Conservation (phyloP, 2,113 vertebrate genomes). For the Isurus oxyrinchus region DNA sequence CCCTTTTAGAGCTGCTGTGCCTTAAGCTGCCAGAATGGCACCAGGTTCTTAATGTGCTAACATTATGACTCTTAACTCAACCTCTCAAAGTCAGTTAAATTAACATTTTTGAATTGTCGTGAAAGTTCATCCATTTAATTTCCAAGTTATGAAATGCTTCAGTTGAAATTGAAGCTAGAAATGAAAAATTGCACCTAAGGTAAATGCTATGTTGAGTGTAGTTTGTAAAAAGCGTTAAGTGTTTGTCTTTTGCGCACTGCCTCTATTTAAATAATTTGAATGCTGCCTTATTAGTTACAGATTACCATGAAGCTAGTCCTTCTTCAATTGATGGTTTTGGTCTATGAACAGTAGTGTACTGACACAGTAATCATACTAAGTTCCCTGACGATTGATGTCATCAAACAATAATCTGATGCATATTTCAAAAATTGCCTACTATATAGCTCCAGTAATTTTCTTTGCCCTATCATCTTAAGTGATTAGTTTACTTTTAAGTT, state of each 20-base stretch:
- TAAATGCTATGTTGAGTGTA: background rate
- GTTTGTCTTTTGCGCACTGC: background rate
- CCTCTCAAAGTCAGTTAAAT: background rate
- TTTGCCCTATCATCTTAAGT: background rate
- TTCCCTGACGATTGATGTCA: background rate
- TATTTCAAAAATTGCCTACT: background rate
- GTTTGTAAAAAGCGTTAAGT: background rate
- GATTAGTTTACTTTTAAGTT: background rate
- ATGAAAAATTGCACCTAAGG: background rate
- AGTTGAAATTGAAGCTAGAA: background rate
- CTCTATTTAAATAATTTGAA: background rate
- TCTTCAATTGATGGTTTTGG: background rate
- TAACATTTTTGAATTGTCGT: background rate
- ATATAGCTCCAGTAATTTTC: background rate
- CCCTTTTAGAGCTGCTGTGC: background rate
- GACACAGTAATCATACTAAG: background rate
- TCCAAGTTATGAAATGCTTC: background rate
- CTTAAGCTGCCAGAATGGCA: background rate
- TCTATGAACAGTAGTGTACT: background rate
- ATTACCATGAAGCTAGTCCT: background rate
- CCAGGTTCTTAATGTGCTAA: background rate
- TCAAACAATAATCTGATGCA: background rate
- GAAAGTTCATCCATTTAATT: background rate
- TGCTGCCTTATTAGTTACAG: background rate
- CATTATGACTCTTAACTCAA: background rate